Evolutionary conservation across 2,797 vertebrate genomes (phyloP), one percentile per base, ranked within the genome.

Genomic region (Todus mexicanus): DNA sequence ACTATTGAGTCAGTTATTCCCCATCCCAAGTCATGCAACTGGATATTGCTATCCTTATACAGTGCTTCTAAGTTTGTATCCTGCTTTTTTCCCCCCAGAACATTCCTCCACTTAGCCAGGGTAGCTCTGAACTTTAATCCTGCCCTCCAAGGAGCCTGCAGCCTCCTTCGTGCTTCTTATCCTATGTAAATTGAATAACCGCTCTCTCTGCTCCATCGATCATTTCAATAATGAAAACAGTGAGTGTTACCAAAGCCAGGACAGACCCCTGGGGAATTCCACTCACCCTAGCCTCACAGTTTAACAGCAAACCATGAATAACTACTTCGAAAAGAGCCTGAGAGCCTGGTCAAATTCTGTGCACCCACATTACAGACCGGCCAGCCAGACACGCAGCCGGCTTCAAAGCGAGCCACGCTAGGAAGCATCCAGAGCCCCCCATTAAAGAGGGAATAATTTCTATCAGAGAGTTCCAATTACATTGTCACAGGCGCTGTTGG

Each of bases 211-310:
- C 51, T 88, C 40, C 70, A 88, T 86, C 79, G 22, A 35, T 88
- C 79, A 88, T 81, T 92, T 78, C 84, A 92, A 23, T 91, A 92
- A 91, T 89, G 72, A 89, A 91, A 95, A 94, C 82, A 84, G 48
- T 81, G 59, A 92, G 54, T 84, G 78, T 72, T 75, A 91, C 63
- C 82, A 78, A 71, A 93, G 92, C 59, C 89, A 75, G 50, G 82
- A 85, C 54, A 93, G 85, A 86, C 33, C 63, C 40, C 51, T 56
- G 43, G 63, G 89, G 76, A 94, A 81, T 76, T 70, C 63, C 91
- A 72, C 84, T 93, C 65, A 63, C 51, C 83, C 54, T 31, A 59
- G 38, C 66, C 85, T 78, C 63, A 27, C 76, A 90, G 73, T 90
- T 96, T 75, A 89, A 93, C 70, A 86, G 89, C 71, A 92, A 92